These are phyloP conservation scores for Mythimna loreyi DNA, from an alignment of 2,888 invertebrate species.

Conservation along the genomic window DNA sequence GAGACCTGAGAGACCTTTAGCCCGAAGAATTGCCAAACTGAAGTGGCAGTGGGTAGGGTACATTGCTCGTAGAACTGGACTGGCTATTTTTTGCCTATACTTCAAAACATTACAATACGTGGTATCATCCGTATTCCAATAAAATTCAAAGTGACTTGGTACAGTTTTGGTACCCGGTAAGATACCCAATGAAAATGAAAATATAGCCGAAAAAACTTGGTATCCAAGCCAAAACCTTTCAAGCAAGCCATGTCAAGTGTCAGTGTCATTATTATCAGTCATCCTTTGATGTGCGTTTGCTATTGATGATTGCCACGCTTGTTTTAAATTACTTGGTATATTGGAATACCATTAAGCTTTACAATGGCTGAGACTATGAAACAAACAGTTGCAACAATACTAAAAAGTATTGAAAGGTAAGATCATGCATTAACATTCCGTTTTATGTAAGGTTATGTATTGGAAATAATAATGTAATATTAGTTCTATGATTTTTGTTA, in stretches of 20 bases:
- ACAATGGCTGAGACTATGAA: conserved; percentile 95
- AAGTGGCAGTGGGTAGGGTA: no score
- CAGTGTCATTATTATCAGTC: not conserved
- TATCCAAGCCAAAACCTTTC: no score
- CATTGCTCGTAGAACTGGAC: no score
- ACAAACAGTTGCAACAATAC: conserved; percentile 95
- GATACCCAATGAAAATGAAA: no score
- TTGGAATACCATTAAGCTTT: conserved; percentile 7
- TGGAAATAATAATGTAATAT: not conserved
- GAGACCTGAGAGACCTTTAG: no score
- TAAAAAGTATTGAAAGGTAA: conserved; percentile 98
- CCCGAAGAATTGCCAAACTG: no score
- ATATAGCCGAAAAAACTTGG: no score
- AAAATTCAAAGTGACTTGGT: not conserved
- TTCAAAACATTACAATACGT: not conserved
- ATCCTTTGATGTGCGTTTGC: not conserved
- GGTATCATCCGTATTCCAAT: not conserved
- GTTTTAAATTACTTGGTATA: not conserved
- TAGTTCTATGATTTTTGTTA: not conserved
- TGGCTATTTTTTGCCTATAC: no score
- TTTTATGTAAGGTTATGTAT: conserved; percentile 36
- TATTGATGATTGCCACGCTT: conserved; percentile 34
- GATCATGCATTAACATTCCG: conserved; percentile 6
- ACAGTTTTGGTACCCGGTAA: no score
- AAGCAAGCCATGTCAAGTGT: not conserved